Conservation (phyloP, 2,113 vertebrate genomes). For the Typhlomys cinereus region DNA sequence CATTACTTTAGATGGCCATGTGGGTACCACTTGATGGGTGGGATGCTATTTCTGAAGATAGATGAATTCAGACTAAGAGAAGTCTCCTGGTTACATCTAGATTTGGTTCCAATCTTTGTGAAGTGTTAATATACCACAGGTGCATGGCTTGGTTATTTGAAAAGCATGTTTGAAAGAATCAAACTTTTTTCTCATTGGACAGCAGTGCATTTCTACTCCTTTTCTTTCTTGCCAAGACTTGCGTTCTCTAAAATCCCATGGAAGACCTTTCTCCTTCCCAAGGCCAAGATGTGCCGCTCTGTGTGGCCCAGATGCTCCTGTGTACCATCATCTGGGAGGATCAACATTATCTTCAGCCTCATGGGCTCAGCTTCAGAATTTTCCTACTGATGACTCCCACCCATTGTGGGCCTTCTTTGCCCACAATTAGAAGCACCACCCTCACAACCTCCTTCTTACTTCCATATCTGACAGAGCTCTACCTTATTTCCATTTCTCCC, state of each 20-base stretch:
- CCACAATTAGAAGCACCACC: neutral
- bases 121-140: neutral
- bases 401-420: neutral
- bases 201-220: neutral
- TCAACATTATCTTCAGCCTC: neutral
- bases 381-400: neutral
- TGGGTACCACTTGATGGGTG: neutral
- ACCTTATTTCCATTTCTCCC: neutral
- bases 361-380: neutral
- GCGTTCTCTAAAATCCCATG: neutral
- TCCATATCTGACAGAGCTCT: neutral
- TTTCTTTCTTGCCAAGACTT: neutral
- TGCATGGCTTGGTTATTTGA: neutral
- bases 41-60: slow-evolving; percentile 1
- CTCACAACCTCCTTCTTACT: neutral
- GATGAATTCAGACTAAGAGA: neutral
- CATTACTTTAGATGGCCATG: neutral
- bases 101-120: neutral
- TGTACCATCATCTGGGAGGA: neutral
- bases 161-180: too few relatives aligned
- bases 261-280: neutral
- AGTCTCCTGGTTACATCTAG: neutral
- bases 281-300: neutral
- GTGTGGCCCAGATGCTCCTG: neutral
- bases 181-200: neutral